A percentile compares a stretch with the other conserved stretches of the same genome.
Evolutionary conservation across 2,113 vertebrate species (phyloP).

Genomic region (Zosterops japonicus): DNA sequence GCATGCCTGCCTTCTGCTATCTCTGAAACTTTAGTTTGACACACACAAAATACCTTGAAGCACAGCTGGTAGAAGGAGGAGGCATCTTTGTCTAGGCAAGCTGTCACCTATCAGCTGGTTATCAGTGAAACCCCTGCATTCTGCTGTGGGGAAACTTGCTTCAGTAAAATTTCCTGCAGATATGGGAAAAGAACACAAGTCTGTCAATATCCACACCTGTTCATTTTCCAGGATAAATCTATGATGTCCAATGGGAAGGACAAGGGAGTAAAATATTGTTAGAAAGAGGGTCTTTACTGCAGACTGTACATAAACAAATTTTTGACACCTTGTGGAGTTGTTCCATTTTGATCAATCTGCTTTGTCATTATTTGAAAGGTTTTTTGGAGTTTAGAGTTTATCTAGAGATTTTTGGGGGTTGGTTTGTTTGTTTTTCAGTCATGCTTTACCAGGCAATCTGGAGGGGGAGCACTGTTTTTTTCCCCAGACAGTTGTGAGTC

Average conservation of each 20-base stretch:
- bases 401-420: background rate
- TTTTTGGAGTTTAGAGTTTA: background rate
- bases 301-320: background rate
- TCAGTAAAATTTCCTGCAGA: background rate
- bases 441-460: background rate
- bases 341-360: background rate
- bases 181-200: background rate
- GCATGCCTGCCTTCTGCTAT: background rate
- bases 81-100: background rate
- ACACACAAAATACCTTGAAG: background rate
- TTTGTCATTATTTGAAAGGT: background rate
- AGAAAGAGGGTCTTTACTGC: slow-evolving; percentile 6
- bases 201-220: background rate
- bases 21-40: background rate
- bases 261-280: background rate
- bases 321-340: background rate
- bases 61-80: background rate
- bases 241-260: background rate
- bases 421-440: background rate
- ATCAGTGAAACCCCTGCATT: background rate
- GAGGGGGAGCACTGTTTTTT: background rate
- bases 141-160: background rate
- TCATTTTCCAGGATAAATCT: background rate
- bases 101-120: background rate
- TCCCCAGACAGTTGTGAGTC: background rate